Base-by-base conservation (phyloP, 2,113 vertebrate species). In the Nothoprocta pentlandii region DNA sequence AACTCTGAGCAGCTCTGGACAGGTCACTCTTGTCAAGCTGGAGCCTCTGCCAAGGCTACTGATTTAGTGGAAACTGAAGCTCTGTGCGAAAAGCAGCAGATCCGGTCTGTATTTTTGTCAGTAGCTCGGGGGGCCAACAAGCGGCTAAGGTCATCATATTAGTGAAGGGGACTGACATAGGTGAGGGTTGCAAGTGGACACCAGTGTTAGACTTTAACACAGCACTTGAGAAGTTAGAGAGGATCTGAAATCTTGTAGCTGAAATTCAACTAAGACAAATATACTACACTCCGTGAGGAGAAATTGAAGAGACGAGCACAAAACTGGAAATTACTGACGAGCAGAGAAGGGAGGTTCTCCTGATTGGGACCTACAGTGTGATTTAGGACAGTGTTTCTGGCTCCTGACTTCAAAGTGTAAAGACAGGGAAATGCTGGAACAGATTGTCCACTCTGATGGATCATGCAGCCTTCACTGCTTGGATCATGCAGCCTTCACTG, bases 181-280 rank as follows among this genome's bases (percentile, higher is more conserved):
- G 51, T 34, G 49, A 67, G 61, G 32, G 19, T 41, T 86, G 25
- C 15, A 75, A 58, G 8, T 42, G 44, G 26, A 56, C 42, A 36
- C 0, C 1, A 39, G 30, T 20, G 59, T 61, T 32, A 66, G 69
- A 59, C 80, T 84, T 79, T 42, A 73, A 73, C 16, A 61, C 6
- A 25, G 16, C 8, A 61, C 32, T 61, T 78, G 41, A 67, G 78
- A 91, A 87, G 36, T 23, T 30, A 53, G 41, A 82, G 12, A 44
- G 34, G 62, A 42, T 74, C 54, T 85, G 75, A 80, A 69, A 66
- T 74, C 17, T 75, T 85, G 47, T 11, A 66, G 61, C 49, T 47
- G 47, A 66, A 93, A 80, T 84, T 74, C 54, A 80, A 42, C 49
- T 64, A 66, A 75, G 51, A 53, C 15, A 68, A 80, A 54, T 63